Evolutionary conservation across 1,140 invertebrate genomes (phyloP), one percentile per base, ranked within the genome.

Genomic region (Apis florea): DNA sequence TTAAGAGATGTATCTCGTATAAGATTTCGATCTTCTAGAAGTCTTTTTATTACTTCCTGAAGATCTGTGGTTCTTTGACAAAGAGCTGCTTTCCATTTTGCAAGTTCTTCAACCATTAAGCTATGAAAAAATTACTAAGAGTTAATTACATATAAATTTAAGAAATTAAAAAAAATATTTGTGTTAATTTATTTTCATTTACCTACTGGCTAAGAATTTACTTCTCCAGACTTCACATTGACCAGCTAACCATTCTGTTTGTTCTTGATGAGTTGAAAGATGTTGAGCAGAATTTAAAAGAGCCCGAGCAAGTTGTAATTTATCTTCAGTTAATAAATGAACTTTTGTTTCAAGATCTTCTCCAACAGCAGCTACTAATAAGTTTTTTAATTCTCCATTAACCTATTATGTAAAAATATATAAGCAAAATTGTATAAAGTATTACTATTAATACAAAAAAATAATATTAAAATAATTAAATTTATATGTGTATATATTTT

Each of bases 191-290:
- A 83, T 66, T 87, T 79, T 73, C 75, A 78, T 85, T 88, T 92
- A 97, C 96, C 96, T 98, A 94, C 97, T 98, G 40, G 98, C 98
- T 86, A 99, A 94, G 93, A 98, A 99, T 95, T 99, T 99, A 89
- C 97, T 98, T 83, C 98, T 95, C 98, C 98, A 99, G 75, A 99
- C 97, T 94, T 99, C 98, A 93, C 97, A 98, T 89, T 98, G 97
- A 6, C 98, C 97, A 47, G 97, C 97, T 40, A 99, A 93, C 95
- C 97, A 97, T 91, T 99, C 98, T 6, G 97, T 97, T 94, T 98
- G 97, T 92, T 99, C 98, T 92, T 97, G 97, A 93, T 98, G 97
- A 2, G 97, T 96, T 67, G 96, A 96, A 61, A 98, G 94, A 92
- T 97, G 96, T 92, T 98, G 96, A 15, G 97, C 96, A 64, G 97